phyloP scores from a whole-genome alignment of 1,140 invertebrate species.

The Bursaphelenchus mucronatus region DNA sequence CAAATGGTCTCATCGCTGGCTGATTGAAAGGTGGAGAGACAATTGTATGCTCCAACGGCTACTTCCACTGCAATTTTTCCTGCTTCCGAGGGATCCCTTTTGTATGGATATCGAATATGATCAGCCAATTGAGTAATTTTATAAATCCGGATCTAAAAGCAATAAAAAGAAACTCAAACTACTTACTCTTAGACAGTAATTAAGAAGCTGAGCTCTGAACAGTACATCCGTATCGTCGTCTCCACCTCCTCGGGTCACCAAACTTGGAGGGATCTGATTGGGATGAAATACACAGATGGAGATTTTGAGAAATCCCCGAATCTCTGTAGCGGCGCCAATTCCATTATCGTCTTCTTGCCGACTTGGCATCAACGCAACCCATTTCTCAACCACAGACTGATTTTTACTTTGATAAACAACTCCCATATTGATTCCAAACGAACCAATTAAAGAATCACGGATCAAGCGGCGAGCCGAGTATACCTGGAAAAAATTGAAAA shows the following conservation, averaged over 20 bases:
- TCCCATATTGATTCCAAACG: constrained; percentile 28
- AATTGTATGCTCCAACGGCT: constrained; percentile 20
- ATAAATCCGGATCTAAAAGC: constrained; percentile 33
- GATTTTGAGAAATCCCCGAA: constrained; percentile 30
- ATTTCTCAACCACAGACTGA: constrained; percentile 31
- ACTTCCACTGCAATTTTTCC: constrained; percentile 28
- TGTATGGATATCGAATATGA: constrained; percentile 26
- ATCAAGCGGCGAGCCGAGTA: constrained; percentile 32
- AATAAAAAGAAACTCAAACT: background rate
- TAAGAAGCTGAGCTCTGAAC: constrained; percentile 22
- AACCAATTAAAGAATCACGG: constrained; percentile 28
- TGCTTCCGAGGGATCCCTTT: constrained; percentile 13
- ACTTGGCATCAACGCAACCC: constrained; percentile 27
- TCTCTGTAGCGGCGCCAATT: constrained; percentile 20
- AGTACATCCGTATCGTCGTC: constrained; percentile 23
- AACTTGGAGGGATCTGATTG: constrained; percentile 18
- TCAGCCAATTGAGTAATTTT: constrained; percentile 41
- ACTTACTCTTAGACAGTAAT: constrained; percentile 24
- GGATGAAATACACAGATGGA: constrained; percentile 24
- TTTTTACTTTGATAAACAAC: constrained; percentile 30
- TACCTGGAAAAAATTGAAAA: constrained; percentile 30
- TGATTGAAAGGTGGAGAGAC: constrained; percentile 7
- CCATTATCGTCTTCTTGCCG: constrained; percentile 16
- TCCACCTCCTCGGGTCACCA: background rate
- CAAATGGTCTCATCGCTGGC: constrained; percentile 37